Evolutionary conservation across 2,888 invertebrate genomes (phyloP), one percentile per base, ranked within the genome.

Genomic region (Drosophila fulvimacula): DNA sequence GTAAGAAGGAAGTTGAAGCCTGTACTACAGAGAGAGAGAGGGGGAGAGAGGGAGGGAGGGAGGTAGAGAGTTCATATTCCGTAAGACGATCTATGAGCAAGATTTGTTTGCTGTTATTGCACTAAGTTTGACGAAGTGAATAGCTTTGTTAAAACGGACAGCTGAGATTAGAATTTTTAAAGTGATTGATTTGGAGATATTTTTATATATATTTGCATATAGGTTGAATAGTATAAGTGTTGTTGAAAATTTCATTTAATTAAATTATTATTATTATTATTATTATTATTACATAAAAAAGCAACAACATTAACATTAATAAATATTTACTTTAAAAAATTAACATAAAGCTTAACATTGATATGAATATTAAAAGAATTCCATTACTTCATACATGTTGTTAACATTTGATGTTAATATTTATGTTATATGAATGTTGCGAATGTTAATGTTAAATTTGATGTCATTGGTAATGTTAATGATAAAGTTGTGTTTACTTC

Each of bases 1-100:
- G 53, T 49, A 65, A 52, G 63, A 46, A 58, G 48, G 24, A 55
- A 61, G 56, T 51, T 13, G 19, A 69, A 53, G 39, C 36, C 57
- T 46, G 53, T 62, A 27, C 32, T 13, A 10, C 36, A 36, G 36
- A 21, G 39, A 46, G 39, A 1, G 21, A 11, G 30, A 17, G 21
- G 21, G 36, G 5, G 9, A n/a, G 19, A n/a, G 5, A 27, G 36
- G 10, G 5, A 15, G 19, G 5, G 3, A 5, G 11, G 17, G 30
- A 5, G 30, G 30, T 30, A n/a, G n/a, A 51, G 30, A 51, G 63
- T 58, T 74, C 59, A 52, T 21, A 63, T 4, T 21, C 10, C n/a
- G 10, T 62, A 19, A 42, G 42, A 17, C 46, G 53, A 46, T 48
- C 34, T 30, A 11, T 36, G 27, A n/a, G 39, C 10, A 55, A 24